Conservation (phyloP, 2,797 vertebrate genomes). For the Channa striata region DNA sequence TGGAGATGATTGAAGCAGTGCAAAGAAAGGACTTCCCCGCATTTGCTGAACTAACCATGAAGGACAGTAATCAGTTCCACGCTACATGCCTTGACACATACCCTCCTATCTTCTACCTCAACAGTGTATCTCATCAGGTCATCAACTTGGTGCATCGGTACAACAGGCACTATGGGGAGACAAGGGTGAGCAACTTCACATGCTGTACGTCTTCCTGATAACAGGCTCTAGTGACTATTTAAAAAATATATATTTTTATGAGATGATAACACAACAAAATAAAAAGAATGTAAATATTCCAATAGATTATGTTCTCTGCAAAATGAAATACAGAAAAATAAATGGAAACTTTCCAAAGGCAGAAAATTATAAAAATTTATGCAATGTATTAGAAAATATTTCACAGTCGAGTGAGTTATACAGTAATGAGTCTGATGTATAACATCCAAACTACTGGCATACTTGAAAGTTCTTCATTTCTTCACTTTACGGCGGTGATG, state of each 20-base stretch:
- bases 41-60: slow-evolving; percentile 94
- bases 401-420: no score
- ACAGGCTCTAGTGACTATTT: no score
- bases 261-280: background rate
- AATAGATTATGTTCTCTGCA: background rate
- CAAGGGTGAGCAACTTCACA: slow-evolving; percentile 81
- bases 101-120: slow-evolving; percentile 97
- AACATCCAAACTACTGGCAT: background rate
- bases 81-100: slow-evolving; percentile 98
- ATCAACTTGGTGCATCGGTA: slow-evolving; percentile 90
- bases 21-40: slow-evolving; percentile 85
- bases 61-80: slow-evolving; percentile 98
- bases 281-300: slow-evolving; percentile 10
- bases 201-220: background rate
- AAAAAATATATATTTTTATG: no score
- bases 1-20: slow-evolving; percentile 87
- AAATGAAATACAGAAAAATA: no score
- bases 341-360: background rate
- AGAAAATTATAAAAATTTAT: background rate
- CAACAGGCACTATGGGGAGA: slow-evolving; percentile 87
- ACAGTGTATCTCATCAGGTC: slow-evolving; percentile 86
- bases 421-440: no score
- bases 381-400: background rate
- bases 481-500: no score
- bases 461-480: background rate